Evolutionary conservation across 2,888 invertebrate species (phyloP), one percentile per base, ranked within the genome.

Genomic region (Philaethria dido): DNA sequence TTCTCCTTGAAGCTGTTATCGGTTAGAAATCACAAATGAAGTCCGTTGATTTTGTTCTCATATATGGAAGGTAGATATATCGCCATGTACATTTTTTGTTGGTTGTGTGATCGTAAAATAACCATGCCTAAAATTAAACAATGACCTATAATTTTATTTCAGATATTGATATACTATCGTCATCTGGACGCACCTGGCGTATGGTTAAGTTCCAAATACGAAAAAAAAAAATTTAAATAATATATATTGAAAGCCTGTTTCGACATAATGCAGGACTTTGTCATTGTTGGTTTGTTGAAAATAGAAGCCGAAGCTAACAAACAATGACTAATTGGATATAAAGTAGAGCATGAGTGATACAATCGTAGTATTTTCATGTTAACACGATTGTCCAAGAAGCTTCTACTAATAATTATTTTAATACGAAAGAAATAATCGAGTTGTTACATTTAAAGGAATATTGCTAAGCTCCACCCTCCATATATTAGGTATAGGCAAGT

Each of bases 401-500:
- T 2, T 39, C 13, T 13, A 13, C 13, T 39, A 39, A 39, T 13
- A n/a, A n/a, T n/a, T n/a, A n/a, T n/a, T n/a, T n/a, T n/a, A n/a
- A n/a, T n/a, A n/a, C n/a, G n/a, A n/a, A 22, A 20, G 4, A 47
- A 47, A 11, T 45, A 45, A 45, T 11, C 3, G 2, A 11, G n/a
- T 25, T n/a, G 0, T 50, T 50, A n/a, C 3, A 6, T 48, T 5
- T 25, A 16, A 52, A 29, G 29, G 29, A 33, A 16, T 39, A 13
- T 13, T 13, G 3, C 6, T 11, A 3, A 18, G 2, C n/a, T 52
- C 11, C 11, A 52, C 16, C 52, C 29, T 52, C 52, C 11, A 52
- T 52, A n/a, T 57, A 22, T n/a, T 55, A 55, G 2, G 16, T 6
- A 55, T 14, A 55, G 39, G 36, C 14, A 44, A 13, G 57, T 42